Percentiles rank a stretch among this genome's conserved stretches.
These are phyloP conservation scores for Caradrina kadenii DNA, from an alignment of 2,888 invertebrate genomes.

Conservation along the genomic window DNA sequence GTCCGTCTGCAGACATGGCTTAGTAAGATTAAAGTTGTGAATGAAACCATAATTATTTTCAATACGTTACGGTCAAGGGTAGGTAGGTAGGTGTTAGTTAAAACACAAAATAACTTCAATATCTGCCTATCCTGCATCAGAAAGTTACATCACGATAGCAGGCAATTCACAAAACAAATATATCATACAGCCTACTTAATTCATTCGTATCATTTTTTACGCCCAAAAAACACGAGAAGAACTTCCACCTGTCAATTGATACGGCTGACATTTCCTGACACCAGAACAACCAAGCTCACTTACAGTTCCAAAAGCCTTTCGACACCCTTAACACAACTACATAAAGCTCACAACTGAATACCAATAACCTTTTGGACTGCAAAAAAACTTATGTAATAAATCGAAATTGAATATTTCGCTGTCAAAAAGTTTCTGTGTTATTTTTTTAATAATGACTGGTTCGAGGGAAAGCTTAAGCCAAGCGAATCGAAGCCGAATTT, in stretches of 20 bases:
- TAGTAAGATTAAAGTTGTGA: no score
- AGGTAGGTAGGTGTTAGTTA: no score
- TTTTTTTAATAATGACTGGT: slow-evolving; percentile 60
- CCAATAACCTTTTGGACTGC: slow-evolving; percentile 12
- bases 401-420: slow-evolving; percentile 64
- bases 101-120: neutral
- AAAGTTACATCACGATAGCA: slow-evolving; percentile 1
- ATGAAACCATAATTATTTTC: no score
- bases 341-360: slow-evolving; percentile 38
- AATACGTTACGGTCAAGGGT: no score
- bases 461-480: slow-evolving; percentile 32
- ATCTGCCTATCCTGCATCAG: neutral
- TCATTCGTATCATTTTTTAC: slow-evolving; percentile 55
- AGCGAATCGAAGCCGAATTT: slow-evolving; percentile 39
- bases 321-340: neutral
- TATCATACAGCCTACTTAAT: slow-evolving; percentile 48
- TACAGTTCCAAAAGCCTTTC: slow-evolving; percentile 14
- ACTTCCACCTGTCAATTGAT: slow-evolving; percentile 64
- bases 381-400: slow-evolving; percentile 48
- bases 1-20: no score
- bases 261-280: slow-evolving; percentile 68
- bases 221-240: slow-evolving; percentile 54
- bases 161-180: slow-evolving; percentile 50
- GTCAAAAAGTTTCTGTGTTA: slow-evolving; percentile 60
- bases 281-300: slow-evolving; percentile 43